Percentiles rank a stretch among this genome's conserved stretches.
Conservation (phyloP, 2,888 invertebrate species). For the Zygothrica quintamaculata region DNA sequence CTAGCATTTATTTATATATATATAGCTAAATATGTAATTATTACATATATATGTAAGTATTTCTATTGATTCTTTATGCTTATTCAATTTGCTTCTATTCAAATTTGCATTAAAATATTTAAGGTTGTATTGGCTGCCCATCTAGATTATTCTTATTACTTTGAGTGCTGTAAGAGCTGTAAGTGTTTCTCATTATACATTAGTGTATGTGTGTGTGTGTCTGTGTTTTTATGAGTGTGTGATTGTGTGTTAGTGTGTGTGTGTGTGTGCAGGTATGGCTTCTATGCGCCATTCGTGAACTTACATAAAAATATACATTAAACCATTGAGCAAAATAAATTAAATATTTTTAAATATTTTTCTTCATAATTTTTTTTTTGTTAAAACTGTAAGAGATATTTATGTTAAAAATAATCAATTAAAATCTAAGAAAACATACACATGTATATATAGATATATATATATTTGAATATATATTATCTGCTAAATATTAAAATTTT, state of each 20-base stretch:
- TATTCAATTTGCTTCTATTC: conserved; percentile 43
- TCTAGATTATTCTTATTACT: conserved; percentile 45
- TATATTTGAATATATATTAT: no score
- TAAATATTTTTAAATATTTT: no score
- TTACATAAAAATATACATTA: background rate
- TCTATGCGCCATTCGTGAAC: conserved; percentile 19
- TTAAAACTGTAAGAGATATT: no score
- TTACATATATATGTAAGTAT: conserved; percentile 20
- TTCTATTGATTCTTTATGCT: conserved; percentile 29
- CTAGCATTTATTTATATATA: conserved; percentile 11
- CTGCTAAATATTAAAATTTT: no score
- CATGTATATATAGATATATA: no score
- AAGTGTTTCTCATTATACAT: conserved; percentile 3
- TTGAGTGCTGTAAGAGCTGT: conserved; percentile 20
- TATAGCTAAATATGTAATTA: conserved; percentile 13
- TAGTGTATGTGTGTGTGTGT: background rate
- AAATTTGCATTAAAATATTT: conserved; percentile 53
- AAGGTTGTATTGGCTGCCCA: conserved; percentile 65
- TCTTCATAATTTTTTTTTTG: no score
- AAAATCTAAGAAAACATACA: background rate
- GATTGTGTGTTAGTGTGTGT: conserved; percentile 8
- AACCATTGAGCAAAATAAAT: no score
- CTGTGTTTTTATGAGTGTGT: no score
- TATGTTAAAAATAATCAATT: no score
- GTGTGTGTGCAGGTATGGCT: background rate